Conservation (phyloP, 2,113 vertebrate species). For the Murina feae region DNA sequence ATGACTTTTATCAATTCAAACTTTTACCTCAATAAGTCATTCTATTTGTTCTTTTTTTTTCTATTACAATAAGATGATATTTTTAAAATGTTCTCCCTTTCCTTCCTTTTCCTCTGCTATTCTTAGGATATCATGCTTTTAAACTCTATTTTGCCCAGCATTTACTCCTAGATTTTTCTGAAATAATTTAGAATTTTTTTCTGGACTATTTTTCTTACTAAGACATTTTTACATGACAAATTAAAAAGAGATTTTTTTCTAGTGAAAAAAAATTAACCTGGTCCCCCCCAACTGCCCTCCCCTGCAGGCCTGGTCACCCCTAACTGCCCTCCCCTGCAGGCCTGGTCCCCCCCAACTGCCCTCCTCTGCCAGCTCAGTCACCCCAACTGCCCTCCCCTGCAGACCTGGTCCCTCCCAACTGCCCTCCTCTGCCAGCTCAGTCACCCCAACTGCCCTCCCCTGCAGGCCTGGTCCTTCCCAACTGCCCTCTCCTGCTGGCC, state of each 20-base stretch:
- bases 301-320: no score
- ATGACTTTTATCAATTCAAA: neutral
- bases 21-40: neutral
- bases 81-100: neutral
- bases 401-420: no score
- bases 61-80: neutral
- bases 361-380: no score
- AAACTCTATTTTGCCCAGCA: neutral
- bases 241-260: neutral
- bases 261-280: neutral
- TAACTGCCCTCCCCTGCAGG: no score
- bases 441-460: no score
- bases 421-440: no score
- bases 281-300: no score
- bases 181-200: neutral
- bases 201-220: neutral
- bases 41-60: neutral
- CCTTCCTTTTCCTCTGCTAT: neutral
- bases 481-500: no score
- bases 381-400: no score
- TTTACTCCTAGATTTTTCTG: neutral
- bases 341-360: no score
- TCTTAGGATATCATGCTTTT: neutral
- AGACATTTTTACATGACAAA: neutral
- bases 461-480: no score